Conservation (phyloP, 2,797 vertebrate genomes). For the Danio kyathit region DNA sequence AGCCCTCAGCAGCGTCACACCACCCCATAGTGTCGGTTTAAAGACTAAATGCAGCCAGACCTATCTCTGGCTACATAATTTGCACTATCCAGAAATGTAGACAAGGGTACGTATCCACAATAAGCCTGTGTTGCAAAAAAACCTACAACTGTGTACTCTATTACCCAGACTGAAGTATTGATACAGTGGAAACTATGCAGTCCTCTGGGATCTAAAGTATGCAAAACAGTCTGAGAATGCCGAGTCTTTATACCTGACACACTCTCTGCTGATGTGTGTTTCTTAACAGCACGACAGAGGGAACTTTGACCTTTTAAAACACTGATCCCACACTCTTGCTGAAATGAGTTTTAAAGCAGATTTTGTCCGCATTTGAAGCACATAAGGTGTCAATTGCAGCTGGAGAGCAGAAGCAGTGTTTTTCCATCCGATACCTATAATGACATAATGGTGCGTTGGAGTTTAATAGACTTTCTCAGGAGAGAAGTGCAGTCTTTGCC, state of each 20-base stretch:
- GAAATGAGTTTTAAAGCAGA: background rate
- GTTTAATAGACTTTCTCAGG: constrained; percentile 75
- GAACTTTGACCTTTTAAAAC: constrained; percentile 22
- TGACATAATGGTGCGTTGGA: constrained; percentile 70
- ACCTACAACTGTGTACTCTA: background rate
- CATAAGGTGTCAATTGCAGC: constrained; percentile 25
- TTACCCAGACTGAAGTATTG: background rate
- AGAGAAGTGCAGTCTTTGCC: constrained; percentile 69
- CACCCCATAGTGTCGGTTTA: no score
- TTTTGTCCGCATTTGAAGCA: background rate
- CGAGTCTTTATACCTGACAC: constrained; percentile 4
- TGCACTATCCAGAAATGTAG: no score
- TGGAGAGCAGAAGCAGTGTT: constrained; percentile 45
- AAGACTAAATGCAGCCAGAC: no score
- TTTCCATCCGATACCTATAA: constrained; percentile 59
- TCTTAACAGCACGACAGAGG: background rate
- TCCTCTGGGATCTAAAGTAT: constrained; percentile 35
- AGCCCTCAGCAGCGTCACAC: no score
- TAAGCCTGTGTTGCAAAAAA: background rate
- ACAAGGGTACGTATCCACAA: no score
- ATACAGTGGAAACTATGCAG: constrained; percentile 44
- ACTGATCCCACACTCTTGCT: background rate
- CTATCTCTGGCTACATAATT: no score
- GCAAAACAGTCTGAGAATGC: constrained; percentile 27
- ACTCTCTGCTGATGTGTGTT: constrained; percentile 4